Conservation (phyloP, 1,140 invertebrate species). For the Drosophila eugracilis region DNA sequence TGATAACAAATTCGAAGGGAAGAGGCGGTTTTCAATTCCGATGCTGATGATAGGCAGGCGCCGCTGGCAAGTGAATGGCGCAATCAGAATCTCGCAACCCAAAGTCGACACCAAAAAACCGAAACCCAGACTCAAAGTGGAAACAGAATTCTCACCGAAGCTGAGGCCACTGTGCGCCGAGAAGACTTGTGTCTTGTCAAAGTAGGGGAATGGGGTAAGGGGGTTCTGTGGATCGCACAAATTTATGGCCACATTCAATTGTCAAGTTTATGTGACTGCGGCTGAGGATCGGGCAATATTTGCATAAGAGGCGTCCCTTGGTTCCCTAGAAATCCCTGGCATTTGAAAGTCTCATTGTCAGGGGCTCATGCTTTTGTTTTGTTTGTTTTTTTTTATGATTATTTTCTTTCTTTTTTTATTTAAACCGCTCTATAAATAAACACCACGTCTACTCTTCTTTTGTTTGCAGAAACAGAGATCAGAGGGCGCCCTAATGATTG, state of each 20-base stretch:
- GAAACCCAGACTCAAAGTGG: constrained; percentile 2
- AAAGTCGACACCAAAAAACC: constrained; percentile 17
- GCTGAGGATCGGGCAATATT: constrained; percentile 58
- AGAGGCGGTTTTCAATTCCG: constrained; percentile 30
- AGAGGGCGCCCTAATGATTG: constrained; percentile 54
- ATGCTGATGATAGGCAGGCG: constrained; percentile 70
- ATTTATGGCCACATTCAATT: constrained; percentile 81
- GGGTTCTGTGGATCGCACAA: constrained; percentile 38
- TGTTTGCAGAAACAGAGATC: constrained; percentile 52
- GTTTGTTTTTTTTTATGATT: neutral
- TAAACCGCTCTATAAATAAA: constrained; percentile 37
- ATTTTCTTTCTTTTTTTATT: neutral
- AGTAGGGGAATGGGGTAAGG: neutral
- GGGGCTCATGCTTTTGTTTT: constrained; percentile 2
- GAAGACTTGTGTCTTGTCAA: neutral
- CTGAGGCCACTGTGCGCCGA: constrained; percentile 53
- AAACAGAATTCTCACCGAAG: constrained; percentile 56
- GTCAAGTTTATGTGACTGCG: constrained; percentile 79
- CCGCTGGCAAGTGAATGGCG: constrained; percentile 71
- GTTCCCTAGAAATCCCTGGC: constrained; percentile 67
- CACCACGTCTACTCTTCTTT: constrained; percentile 15
- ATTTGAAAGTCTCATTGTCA: constrained; percentile 76
- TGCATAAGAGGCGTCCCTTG: constrained; percentile 67
- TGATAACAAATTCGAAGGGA: constrained; percentile 71
- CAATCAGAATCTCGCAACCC: constrained; percentile 36